Percentiles rank a stretch among this genome's conserved stretches.
Conservation (phyloP, 2,888 invertebrate species). For the Amphipyra berbera region DNA sequence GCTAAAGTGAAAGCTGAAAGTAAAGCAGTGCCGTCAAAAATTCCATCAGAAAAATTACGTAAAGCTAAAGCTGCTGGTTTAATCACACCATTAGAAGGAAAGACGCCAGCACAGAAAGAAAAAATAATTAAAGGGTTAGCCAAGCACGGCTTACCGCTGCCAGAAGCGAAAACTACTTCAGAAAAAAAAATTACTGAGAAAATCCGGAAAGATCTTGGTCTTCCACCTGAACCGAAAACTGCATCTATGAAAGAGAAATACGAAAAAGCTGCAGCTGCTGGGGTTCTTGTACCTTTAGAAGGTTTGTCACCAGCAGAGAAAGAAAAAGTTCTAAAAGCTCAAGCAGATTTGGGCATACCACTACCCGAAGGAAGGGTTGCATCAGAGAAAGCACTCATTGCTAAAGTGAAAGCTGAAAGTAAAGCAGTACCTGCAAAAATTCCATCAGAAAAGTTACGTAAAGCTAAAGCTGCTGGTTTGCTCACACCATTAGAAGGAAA, state of each 20-base stretch:
- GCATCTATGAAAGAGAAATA: conserved; percentile 24
- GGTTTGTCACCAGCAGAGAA: conserved; percentile 20
- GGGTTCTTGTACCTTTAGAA: conserved; percentile 21
- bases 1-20: conserved; percentile 9
- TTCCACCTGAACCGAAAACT: conserved; percentile 35
- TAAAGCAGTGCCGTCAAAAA: background rate
- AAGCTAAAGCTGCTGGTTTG: conserved; percentile 60
- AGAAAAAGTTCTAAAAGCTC: conserved; percentile 19
- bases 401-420: conserved; percentile 43
- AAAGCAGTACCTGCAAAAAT: conserved; percentile 9
- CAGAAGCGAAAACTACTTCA: conserved; percentile 31
- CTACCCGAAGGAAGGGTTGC: conserved; percentile 38
- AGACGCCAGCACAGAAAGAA: conserved; percentile 29
- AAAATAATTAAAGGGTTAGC: conserved; percentile 33
- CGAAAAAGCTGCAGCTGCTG: conserved; percentile 17
- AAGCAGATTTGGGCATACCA: conserved; percentile 16
- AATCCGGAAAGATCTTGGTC: conserved; percentile 25
- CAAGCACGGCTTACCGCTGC: conserved; percentile 29
- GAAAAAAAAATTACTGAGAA: conserved; percentile 27
- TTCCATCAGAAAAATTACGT: background rate
- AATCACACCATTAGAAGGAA: conserved; percentile 36
- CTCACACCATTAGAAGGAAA: conserved; percentile 24
- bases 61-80: conserved; percentile 26
- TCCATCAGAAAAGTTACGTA: conserved; percentile 47
- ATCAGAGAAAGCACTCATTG: conserved; percentile 53